Evolutionary conservation across 2,888 invertebrate genomes (phyloP), one percentile per base, ranked within the genome.

Genomic region (Athrips mouffetella): DNA sequence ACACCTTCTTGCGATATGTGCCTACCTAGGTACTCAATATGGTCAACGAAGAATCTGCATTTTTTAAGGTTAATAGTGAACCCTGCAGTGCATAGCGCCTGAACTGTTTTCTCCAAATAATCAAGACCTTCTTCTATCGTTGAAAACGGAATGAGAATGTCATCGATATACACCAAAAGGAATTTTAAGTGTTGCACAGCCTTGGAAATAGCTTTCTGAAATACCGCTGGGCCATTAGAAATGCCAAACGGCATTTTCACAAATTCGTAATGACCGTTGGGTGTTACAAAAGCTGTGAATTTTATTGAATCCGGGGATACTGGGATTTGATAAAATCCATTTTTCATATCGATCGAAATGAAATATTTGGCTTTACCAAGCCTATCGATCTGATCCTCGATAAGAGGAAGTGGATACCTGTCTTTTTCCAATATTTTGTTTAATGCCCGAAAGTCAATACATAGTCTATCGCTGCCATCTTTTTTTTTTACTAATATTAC

Each of bases 201-300:
- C 29, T 53, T 55, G 3, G 35, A 20, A 2, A 58, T 57, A 3
- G 56, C 53, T 8, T 51, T 25, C 46, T 61, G 59, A 31, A 55
- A 59, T 0, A 61, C 59, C 1, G 55, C 11, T 1, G 58, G 57
- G 1, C 53, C 58, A 41, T 58, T 58, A 33, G 50, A 51, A 23
- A 59, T 52, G 7, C 58, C 60, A 44, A 56, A 61, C 1, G 59
- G 57, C 58, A 61, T 58, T 46, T 54, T 54, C 1, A 55, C 5
- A 45, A 51, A 60, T 47, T 60, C 58, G 20, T 39, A 56, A 35
- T 55, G 55, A 0, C 55, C 57, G 21, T 48, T 50, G 1, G 57
- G 55, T 4, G 53, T 50, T 0, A 50, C 45, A 37, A 59, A 59
- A 2, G 56, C 50, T 1, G 59, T 59, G 16, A 53, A 58, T 25